Evolutionary conservation across 2,888 invertebrate genomes (phyloP), one percentile per base, ranked within the genome.

Genomic region (Diadegma fenestrale): DNA sequence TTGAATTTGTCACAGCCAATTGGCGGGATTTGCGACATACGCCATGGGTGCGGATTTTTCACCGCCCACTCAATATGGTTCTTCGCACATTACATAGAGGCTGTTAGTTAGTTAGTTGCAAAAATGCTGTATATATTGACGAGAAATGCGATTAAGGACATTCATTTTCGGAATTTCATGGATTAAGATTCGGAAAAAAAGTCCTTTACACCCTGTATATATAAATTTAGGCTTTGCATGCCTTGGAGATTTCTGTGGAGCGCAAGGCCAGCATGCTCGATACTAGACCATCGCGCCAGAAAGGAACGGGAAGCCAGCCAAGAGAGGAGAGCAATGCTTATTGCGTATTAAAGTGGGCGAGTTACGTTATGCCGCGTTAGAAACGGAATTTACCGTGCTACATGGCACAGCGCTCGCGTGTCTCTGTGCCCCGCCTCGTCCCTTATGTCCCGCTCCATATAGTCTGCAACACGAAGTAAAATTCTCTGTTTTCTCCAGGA

Each of bases 311-410:
- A 58, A 63, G 54, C 77, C 68, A 76, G 77, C 33, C 30, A 22
- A 30, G 6, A 61, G 41, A 26, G 51, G 80, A 54, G 72, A 68
- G 73, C 76, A 85, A 78, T 82, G 85, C 86, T 88, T 89, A 88
- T 90, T 89, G 89, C 87, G 88, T 90, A 90, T 90, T 90, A 90
- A 90, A 91, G 89, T 89, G 82, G 89, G 82, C 81, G 86, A 91
- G 89, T 89, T 89, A 89, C 86, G 89, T 88, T 84, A 86, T 77
- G 80, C 79, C 73, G 75, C 84, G 87, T 88, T 88, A 87, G 82
- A 84, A 82, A 80, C 86, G 84, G 85, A 88, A 87, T 88, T 88
- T 88, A 88, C 82, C 79, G 80, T 77, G 64, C 48, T 82, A 63
- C 71, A 80, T 63, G 72, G 63, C 72, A 61, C 77, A 64, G 58